Conservation (phyloP, 2,113 vertebrate species). For the Pterophyllum scalare region DNA sequence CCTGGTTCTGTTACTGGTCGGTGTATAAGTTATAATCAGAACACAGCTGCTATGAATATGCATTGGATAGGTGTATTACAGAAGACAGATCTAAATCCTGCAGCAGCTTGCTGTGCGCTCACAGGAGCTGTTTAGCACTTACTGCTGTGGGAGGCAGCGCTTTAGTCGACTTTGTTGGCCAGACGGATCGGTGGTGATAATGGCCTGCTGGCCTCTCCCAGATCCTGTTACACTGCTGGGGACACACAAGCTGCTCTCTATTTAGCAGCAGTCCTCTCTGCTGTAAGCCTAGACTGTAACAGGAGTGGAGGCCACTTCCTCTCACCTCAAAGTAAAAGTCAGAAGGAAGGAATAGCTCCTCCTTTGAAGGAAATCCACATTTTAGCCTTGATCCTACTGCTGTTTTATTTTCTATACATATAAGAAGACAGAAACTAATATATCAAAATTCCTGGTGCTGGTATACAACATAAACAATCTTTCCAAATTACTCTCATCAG, state of each 20-base stretch:
- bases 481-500: neutral
- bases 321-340: conserved; percentile 37
- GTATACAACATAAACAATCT: neutral
- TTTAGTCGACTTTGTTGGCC: conserved; percentile 55
- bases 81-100: neutral
- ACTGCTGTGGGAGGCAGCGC: conserved; percentile 40
- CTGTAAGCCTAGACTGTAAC: conserved; percentile 53
- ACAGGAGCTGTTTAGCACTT: conserved; percentile 38
- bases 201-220: conserved; percentile 67
- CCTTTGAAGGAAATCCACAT: conserved; percentile 9
- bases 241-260: conserved; percentile 71
- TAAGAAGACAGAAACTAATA: neutral
- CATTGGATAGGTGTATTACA: neutral
- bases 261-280: conserved; percentile 60
- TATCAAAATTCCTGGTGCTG: neutral
- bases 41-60: conserved; percentile 23
- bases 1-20: neutral
- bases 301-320: conserved; percentile 46
- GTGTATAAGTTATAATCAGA: conserved; percentile 27
- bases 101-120: conserved; percentile 32
- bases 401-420: neutral
- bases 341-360: conserved; percentile 15
- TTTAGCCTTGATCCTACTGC: neutral
- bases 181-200: conserved; percentile 59
- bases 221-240: conserved; percentile 75